Percentiles rank a stretch among this genome's conserved stretches.
Conservation (phyloP, 2,888 invertebrate genomes). For the Drosophila recens region DNA sequence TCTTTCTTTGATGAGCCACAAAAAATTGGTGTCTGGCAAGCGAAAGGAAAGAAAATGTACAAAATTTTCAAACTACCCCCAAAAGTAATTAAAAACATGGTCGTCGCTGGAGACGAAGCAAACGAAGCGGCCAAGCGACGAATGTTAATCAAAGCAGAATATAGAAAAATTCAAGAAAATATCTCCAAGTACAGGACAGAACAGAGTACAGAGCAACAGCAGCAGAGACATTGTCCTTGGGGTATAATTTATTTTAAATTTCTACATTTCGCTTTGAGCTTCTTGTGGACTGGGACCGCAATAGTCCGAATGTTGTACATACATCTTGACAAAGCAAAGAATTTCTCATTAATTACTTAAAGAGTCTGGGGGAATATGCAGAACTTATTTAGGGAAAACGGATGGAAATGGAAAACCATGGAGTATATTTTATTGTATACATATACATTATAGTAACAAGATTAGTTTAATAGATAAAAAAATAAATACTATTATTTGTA, state of each 20-base stretch:
- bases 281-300: constrained; percentile 15
- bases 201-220: constrained; percentile 9
- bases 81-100: constrained; percentile 79
- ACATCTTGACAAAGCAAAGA: constrained; percentile 17
- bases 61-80: constrained; percentile 72
- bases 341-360: constrained; percentile 38
- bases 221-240: constrained; percentile 69
- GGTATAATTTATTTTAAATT: constrained; percentile 81
- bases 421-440: too few species aligned
- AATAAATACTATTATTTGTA: too few species aligned
- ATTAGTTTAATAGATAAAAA: too few species aligned
- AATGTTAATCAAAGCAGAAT: constrained; percentile 79
- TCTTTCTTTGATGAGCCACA: constrained; percentile 44
- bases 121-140: constrained; percentile 43
- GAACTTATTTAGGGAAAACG: neutral
- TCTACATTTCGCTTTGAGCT: constrained; percentile 57
- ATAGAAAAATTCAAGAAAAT: constrained; percentile 67
- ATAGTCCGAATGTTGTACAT: constrained; percentile 11
- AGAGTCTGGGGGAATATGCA: neutral
- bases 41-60: constrained; percentile 15
- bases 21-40: constrained; percentile 10
- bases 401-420: neutral
- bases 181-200: constrained; percentile 21
- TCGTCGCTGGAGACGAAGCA: constrained; percentile 61
- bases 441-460: too few species aligned